Base-by-base conservation (phyloP, 2,113 vertebrate species). In the Epinephelus fuscoguttatus region DNA sequence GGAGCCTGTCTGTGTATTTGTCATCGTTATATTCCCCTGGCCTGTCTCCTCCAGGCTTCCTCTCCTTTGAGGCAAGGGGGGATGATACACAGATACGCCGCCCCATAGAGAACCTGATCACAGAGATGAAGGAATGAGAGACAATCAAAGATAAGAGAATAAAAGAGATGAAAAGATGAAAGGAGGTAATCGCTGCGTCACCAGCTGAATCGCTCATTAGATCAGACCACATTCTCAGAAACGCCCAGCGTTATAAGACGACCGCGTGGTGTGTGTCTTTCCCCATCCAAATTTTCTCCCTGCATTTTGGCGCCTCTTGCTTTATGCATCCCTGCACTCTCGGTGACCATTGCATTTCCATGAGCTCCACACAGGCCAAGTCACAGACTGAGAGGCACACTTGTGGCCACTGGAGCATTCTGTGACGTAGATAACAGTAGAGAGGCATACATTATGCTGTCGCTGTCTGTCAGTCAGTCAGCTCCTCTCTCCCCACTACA, bases 131-230 rank as follows among this genome's bases (percentile, higher is more conserved):
- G 82, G 83, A 59, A 30, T 23, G 69, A 68, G 64, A 80, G 78
- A 89, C 77, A 79, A 84, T 89, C 74, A 88, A 76, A 92, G 93
- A 94, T 92, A 94, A 92, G 87, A 86, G 74, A 88, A 88, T 92
- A 82, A 90, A 91, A 89, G 74, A 84, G 88, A 91, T 87, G 82
- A 86, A 77, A 62, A 81, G 82, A 90, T 89, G 81, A 92, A 90
- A 89, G 82, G 83, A 87, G 59, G 75, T 82, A 71, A 84, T 79
- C 52, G 2, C 87, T 72, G 89, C 37, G 49, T 93, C 92, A 94
- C 81, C 40, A 83, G 57, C 74, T 82, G 66, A 91, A 86, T 84
- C 56, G 33, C 81, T 85, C 80, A 82, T 88, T 78, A 89, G 83
- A 89, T 93, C 77, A 85, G 82, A 87, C 88, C 84, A 9, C 81